These are phyloP conservation scores for Rotaria socialis DNA, from an alignment of 2,888 invertebrate species.

Conservation along the genomic window DNA sequence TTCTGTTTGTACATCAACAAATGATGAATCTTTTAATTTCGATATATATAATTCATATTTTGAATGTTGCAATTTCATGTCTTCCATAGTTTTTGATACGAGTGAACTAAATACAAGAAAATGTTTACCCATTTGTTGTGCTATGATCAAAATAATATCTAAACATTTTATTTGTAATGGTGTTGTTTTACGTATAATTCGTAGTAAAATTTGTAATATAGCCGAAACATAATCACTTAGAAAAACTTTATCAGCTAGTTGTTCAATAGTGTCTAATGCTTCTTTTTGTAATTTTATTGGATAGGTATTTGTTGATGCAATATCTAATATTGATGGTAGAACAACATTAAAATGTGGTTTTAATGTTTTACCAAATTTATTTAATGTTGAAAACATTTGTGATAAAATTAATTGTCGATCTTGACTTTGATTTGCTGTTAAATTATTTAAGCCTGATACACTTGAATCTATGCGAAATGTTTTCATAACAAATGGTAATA, in stretches of 20 bases:
- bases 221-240: conserved; percentile 23
- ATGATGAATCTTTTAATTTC: conserved; percentile 28
- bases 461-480: conserved; percentile 9
- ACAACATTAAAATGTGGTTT: conserved; percentile 36
- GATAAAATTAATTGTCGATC: background rate
- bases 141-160: background rate
- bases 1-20: conserved; percentile 28
- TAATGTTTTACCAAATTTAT: conserved; percentile 36
- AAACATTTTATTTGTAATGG: conserved; percentile 29
- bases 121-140: conserved; percentile 32
- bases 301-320: background rate
- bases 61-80: conserved; percentile 6
- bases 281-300: background rate
- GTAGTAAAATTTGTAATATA: conserved; percentile 20
- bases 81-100: background rate
- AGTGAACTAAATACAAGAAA: conserved; percentile 25
- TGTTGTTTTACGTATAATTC: background rate
- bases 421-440: background rate
- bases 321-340: conserved; percentile 25
- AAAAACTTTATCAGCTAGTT: conserved; percentile 12
- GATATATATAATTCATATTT: conserved; percentile 35
- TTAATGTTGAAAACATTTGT: conserved; percentile 15
- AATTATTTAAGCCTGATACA: background rate
- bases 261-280: conserved; percentile 13
- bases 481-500: conserved; percentile 32